These are phyloP conservation scores for Meteorus cinctellus DNA, from an alignment of 2,888 invertebrate genomes.

Conservation along the genomic window DNA sequence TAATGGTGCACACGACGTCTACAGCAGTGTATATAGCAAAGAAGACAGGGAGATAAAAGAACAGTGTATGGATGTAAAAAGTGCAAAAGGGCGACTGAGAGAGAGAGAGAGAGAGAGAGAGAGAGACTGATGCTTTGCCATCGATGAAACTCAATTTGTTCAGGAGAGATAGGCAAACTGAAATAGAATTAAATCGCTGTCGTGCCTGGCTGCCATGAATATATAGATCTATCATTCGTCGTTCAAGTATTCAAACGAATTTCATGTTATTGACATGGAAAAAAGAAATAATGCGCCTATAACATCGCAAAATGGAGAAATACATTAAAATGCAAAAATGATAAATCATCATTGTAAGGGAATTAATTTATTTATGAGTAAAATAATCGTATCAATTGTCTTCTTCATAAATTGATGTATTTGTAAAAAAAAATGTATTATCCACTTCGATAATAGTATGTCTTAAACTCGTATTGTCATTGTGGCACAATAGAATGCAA, in stretches of 20 bases:
- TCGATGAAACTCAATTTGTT: constrained; percentile 50
- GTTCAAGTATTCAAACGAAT: not conserved
- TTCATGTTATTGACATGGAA: not conserved
- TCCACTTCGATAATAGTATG: too few relatives aligned
- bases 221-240: constrained; percentile 22
- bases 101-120: constrained; percentile 22
- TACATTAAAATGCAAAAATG: not conserved
- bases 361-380: not conserved
- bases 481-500: too few relatives aligned
- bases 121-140: constrained; percentile 46
- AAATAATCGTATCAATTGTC: not conserved
- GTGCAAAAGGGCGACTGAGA: not conserved
- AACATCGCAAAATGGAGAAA: not conserved
- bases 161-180: constrained; percentile 51
- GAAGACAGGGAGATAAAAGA: constrained; percentile 24
- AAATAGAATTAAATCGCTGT: constrained; percentile 53
- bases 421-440: too few relatives aligned
- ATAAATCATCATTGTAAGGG: not conserved
- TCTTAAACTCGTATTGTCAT: too few relatives aligned
- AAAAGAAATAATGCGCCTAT: not conserved
- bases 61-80: constrained; percentile 30
- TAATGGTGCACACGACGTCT: constrained; percentile 20
- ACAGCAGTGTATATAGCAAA: not conserved
- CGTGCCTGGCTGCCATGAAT: constrained; percentile 40
- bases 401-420: too few relatives aligned